A percentile compares a stretch with the other conserved stretches of the same genome.
Evolutionary conservation across 2,797 vertebrate species (phyloP).

Genomic region (Gadopsis marmoratus): DNA sequence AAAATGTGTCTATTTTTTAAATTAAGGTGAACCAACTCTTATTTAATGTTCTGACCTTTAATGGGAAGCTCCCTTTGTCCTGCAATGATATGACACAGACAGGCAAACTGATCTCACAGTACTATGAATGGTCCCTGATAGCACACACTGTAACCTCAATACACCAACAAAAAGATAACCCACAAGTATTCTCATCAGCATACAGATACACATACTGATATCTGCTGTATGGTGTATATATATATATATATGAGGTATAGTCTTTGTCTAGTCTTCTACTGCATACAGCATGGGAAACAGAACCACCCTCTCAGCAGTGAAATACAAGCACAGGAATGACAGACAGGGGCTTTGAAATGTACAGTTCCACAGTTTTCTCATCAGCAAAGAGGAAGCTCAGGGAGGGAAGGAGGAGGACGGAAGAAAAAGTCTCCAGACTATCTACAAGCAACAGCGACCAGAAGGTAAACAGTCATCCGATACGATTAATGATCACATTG

Average conservation of each 20-base stretch:
- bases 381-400: conserved; percentile 42
- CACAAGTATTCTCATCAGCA: conserved; percentile 48
- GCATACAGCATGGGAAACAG: conserved; percentile 73
- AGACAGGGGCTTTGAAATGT: conserved; percentile 25
- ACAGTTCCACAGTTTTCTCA: conserved; percentile 42
- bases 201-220: conserved; percentile 36
- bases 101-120: conserved; percentile 36
- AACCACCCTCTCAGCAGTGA: conserved; percentile 45
- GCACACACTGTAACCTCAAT: conserved; percentile 33
- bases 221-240: conserved; percentile 60
- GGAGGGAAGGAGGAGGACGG: conserved; percentile 3
- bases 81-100: conserved; percentile 20
- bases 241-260: conserved; percentile 74
- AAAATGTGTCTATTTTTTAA: not conserved
- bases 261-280: conserved; percentile 68
- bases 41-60: not conserved
- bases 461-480: conserved; percentile 46
- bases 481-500: conserved; percentile 52
- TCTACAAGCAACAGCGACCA: conserved; percentile 49
- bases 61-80: not conserved
- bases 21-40: conserved; percentile 38
- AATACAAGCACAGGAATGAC: conserved; percentile 57
- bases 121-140: conserved; percentile 66
- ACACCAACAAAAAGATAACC: not conserved
- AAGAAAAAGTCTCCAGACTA: conserved; percentile 53